Percentiles rank a stretch among this genome's conserved stretches.
These are phyloP conservation scores for Seriola rivoliana DNA, from an alignment of 2,113 vertebrate species.

Conservation along the genomic window DNA sequence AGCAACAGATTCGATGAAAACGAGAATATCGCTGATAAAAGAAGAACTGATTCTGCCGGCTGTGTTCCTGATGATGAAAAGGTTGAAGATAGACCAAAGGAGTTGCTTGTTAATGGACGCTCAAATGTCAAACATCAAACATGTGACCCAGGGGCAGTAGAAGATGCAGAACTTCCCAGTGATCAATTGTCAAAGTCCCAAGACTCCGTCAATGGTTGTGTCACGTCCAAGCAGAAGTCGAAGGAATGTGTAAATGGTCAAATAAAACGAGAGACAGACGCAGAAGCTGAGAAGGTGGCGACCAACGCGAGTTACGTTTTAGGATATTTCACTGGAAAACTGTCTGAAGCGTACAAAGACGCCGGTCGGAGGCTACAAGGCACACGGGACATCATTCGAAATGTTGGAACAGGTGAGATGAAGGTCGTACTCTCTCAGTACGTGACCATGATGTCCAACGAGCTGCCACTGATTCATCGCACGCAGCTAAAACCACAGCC, in stretches of 20 bases:
- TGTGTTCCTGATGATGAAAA: background rate
- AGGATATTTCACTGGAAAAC: constrained; percentile 75
- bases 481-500: constrained; percentile 23
- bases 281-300: background rate
- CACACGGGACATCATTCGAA: constrained; percentile 66
- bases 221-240: background rate
- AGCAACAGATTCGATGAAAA: background rate
- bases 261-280: background rate
- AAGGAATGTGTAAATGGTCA: background rate
- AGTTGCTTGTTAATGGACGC: background rate
- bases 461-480: constrained; percentile 69
- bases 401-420: constrained; percentile 62
- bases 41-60: background rate
- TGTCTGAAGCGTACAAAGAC: constrained; percentile 77
- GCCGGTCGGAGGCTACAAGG: constrained; percentile 70
- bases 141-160: background rate
- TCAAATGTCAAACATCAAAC: background rate
- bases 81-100: background rate
- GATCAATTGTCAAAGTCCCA: background rate
- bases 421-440: constrained; percentile 54
- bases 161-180: background rate
- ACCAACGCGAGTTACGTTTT: constrained; percentile 32
- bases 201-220: background rate
- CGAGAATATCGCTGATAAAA: background rate
- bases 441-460: constrained; percentile 71